phyloP scores from a whole-genome alignment of 2,888 invertebrate genomes.

The Acanthopleura granulata region DNA sequence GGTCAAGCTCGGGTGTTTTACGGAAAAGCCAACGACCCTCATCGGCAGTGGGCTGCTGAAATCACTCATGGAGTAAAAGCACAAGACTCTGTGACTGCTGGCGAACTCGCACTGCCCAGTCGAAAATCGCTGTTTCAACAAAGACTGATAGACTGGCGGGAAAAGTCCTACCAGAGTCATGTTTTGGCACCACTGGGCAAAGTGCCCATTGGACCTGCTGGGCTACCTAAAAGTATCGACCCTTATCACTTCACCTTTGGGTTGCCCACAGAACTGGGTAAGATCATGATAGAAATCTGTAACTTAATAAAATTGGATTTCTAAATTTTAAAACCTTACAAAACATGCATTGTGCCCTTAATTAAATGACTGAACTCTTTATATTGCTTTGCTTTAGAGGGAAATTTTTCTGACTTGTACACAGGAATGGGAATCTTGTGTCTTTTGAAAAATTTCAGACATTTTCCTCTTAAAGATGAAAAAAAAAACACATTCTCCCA shows the following conservation, averaged over 20 bases:
- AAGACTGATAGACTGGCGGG: constrained; percentile 54
- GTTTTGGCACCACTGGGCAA: constrained; percentile 59
- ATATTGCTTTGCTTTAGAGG: too few relatives aligned
- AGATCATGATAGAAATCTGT: constrained; percentile 14
- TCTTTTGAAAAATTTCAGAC: too few relatives aligned
- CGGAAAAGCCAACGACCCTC: constrained; percentile 66
- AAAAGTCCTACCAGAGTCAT: constrained; percentile 57
- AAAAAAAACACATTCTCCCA: too few relatives aligned
- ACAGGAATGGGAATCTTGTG: too few relatives aligned
- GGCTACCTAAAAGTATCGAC: constrained; percentile 54
- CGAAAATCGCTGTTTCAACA: constrained; percentile 64
- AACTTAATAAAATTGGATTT: not conserved
- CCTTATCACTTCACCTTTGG: constrained; percentile 61
- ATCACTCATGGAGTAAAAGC: constrained; percentile 65
- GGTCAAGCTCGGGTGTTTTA: constrained; percentile 64
- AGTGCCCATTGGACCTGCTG: constrained; percentile 55
- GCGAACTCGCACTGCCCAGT: constrained; percentile 60
- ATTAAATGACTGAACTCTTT: too few relatives aligned
- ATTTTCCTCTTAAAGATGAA: too few relatives aligned
- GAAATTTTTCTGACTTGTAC: too few relatives aligned
- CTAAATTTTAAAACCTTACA: too few relatives aligned
- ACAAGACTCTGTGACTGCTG: constrained; percentile 53
- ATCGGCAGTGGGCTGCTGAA: constrained; percentile 60
- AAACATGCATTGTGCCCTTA: too few relatives aligned
- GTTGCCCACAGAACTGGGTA: constrained; percentile 61